Evolutionary conservation across 2,797 vertebrate species (phyloP).

Genomic region (Pitangus sulphuratus): DNA sequence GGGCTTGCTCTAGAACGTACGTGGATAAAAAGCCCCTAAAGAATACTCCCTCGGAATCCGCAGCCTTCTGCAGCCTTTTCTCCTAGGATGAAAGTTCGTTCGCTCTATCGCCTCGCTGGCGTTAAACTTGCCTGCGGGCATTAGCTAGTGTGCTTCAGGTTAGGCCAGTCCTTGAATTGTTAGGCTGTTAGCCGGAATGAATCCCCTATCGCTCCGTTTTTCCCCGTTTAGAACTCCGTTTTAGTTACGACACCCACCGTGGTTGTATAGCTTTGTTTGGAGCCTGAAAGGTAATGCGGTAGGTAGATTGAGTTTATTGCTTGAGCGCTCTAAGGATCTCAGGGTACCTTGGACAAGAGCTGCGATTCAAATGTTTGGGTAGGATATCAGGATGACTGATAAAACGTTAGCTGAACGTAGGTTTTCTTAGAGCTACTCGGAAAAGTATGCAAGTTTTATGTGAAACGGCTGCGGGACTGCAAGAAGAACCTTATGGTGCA

Average conservation of each 20-base stretch:
- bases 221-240: background rate
- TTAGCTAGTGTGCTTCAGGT: background rate
- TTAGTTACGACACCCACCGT: background rate
- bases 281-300: background rate
- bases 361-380: background rate
- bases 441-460: background rate
- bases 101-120: fast-evolving
- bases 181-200: background rate
- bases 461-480: background rate
- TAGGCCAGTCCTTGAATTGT: background rate
- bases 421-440: background rate
- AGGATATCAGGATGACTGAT: background rate
- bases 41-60: background rate
- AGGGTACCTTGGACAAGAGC: conserved; percentile 55
- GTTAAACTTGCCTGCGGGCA: background rate
- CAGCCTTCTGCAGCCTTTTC: background rate
- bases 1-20: background rate
- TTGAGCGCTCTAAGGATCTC: background rate
- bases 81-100: background rate
- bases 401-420: background rate
- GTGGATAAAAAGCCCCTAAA: background rate
- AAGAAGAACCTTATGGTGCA: background rate
- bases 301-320: background rate
- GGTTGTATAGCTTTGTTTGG: too few relatives aligned
- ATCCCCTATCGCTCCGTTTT: fast-evolving